Conservation (phyloP, 2,113 vertebrate species). For the Callaeas wilsoni region DNA sequence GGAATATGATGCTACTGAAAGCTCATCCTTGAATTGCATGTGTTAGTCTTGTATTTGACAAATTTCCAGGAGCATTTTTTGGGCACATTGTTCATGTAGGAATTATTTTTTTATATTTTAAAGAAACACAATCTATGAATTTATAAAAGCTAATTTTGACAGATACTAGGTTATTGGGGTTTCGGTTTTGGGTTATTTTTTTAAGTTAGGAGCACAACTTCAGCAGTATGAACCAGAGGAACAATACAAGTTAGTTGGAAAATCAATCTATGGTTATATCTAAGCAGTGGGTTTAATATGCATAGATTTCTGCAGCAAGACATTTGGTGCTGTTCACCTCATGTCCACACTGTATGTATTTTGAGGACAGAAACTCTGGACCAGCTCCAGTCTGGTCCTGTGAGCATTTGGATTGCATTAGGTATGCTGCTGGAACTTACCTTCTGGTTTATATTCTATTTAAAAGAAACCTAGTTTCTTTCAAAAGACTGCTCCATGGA, state of each 20-base stretch:
- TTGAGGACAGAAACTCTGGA: background rate
- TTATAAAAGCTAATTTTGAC: background rate
- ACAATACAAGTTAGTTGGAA: background rate
- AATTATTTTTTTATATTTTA: background rate
- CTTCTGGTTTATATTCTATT: background rate
- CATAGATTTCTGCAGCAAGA: background rate
- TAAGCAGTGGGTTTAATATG: background rate
- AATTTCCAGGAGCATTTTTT: background rate
- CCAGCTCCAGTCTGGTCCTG: background rate
- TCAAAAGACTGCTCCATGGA: background rate
- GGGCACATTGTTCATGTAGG: background rate
- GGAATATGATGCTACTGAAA: background rate
- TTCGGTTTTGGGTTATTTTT: background rate
- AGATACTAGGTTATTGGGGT: background rate
- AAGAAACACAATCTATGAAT: background rate
- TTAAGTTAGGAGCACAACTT: background rate
- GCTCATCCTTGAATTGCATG: background rate
- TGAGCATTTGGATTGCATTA: background rate
- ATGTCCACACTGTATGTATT: background rate
- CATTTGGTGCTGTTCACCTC: background rate
- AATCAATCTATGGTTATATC: background rate
- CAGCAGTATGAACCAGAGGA: background rate
- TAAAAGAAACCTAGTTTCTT: background rate
- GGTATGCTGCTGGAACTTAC: background rate
- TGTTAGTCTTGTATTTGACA: background rate